Conservation (phyloP, 2,113 vertebrate genomes). For the Isurus oxyrinchus region DNA sequence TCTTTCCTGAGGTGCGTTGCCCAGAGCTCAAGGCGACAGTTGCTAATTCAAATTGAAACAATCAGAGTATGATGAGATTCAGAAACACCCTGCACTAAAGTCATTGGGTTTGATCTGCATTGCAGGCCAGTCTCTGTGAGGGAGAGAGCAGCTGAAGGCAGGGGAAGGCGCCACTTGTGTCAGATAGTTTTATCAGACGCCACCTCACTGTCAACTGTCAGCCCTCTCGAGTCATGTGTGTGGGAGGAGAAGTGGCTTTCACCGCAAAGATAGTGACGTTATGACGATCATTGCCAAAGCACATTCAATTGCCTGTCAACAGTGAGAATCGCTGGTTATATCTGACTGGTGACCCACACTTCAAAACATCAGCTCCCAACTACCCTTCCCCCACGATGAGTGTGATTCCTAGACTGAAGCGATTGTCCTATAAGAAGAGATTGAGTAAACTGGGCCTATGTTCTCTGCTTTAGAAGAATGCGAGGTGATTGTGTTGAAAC, state of each 20-base stretch:
- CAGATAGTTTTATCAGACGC: slow-evolving; percentile 6
- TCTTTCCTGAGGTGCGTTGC: background rate
- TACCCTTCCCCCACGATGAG: background rate
- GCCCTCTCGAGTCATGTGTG: background rate
- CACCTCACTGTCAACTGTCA: background rate
- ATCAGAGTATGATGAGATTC: background rate
- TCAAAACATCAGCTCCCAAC: background rate
- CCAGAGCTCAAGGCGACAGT: background rate
- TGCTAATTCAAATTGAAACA: background rate
- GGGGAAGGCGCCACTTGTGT: background rate
- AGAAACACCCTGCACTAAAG: background rate
- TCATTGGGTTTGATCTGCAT: background rate
- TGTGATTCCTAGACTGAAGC: background rate
- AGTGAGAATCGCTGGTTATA: background rate
- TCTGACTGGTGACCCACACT: background rate
- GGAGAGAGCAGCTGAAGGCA: background rate
- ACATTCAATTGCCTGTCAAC: background rate
- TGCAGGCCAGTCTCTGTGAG: background rate
- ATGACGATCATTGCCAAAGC: background rate
- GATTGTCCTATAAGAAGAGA: background rate
- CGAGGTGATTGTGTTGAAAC: too few species aligned
- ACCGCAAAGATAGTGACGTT: background rate
- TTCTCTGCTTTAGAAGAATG: too few species aligned
- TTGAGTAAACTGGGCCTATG: background rate
- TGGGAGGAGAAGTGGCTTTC: slow-evolving; percentile 11